Base-by-base conservation (phyloP, 2,888 invertebrate species). In the Venusia cambrica region DNA sequence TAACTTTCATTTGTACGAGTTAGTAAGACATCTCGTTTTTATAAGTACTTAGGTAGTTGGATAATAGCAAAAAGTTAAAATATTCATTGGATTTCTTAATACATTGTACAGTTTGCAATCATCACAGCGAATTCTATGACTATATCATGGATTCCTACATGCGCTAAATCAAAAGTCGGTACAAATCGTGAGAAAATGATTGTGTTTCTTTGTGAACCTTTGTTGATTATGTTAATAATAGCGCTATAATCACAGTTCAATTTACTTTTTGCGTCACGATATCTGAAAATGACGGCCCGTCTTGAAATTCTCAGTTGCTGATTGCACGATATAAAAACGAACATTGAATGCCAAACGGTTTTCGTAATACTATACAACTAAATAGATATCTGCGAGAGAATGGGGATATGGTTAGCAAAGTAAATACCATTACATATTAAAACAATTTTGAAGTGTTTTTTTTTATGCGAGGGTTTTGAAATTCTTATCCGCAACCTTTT, bases 191-290 rank as follows among this genome's bases (percentile, higher is more conserved):
- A 69, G 83, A 84, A 83, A 58, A 50, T 53, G 63, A 68, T 68
- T 65, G 65, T 64, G 41, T 54, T 53, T 51, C 56, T 68, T 67
- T 79, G 76, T 71, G 79, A 81, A 80, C 72, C 64, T 68, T 64
- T 67, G 68, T 73, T 76, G 72, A 72, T 70, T 69, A 72, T 66
- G 58, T 58, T 69, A 72, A 74, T 69, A 68, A 61, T 57, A 57
- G 57, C 51, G 52, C 53, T 62, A 53, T 73, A 68, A 72, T 74
- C 69, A 71, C 60, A 52, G 60, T 73, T 67, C 67, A 73, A 77
- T 77, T 75, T 64, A 72, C 61, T 77, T 80, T 79, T 81, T 78
- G 58, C 66, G 44, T 50, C 51, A 59, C 61, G 57, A 54, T 62
- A 52, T 57, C 57, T 61, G 51, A 57, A 56, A 27, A 20, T 52